Percentiles rank a stretch among this genome's conserved stretches.
These are phyloP conservation scores for Ceyx erithaca DNA, from an alignment of 2,797 vertebrate genomes.

Conservation along the genomic window DNA sequence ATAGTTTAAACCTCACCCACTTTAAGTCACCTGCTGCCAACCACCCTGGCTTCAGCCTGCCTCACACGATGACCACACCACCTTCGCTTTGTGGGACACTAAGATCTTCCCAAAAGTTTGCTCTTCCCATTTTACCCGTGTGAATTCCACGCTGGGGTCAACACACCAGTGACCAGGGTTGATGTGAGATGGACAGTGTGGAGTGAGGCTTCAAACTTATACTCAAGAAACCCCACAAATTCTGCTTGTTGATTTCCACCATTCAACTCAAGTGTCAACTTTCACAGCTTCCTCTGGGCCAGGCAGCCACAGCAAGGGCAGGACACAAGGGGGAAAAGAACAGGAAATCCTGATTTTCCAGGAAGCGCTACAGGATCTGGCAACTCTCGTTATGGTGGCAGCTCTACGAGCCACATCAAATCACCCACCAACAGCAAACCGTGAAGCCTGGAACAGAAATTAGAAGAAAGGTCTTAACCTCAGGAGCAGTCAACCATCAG, in stretches of 20 bases:
- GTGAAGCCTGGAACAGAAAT: not conserved
- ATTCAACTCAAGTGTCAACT: not conserved
- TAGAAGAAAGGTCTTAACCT: not conserved
- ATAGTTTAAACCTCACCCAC: fast-evolving
- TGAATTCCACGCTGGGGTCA: not conserved
- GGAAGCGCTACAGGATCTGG: not conserved
- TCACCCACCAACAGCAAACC: not conserved
- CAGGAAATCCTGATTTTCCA: not conserved
- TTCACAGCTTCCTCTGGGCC: not conserved
- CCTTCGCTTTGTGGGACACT: not conserved
- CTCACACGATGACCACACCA: fast-evolving
- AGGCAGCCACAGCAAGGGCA: not conserved
- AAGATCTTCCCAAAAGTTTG: not conserved
- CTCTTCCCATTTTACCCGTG: not conserved
- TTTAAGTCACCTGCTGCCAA: not conserved
- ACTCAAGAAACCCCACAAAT: not conserved
- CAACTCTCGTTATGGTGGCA: not conserved
- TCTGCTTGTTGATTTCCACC: not conserved
- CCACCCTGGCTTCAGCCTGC: not conserved
- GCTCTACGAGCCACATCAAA: not conserved
- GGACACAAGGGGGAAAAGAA: not conserved
- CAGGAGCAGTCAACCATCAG: not conserved
- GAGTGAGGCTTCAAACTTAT: not conserved
- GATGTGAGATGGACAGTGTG: not conserved
- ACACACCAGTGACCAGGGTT: fast-evolving